A percentile compares a stretch with the other conserved stretches of the same genome.
phyloP scores from a whole-genome alignment of 30 jellyfish, hydroid and myxozoan genomes.

The Aurelia sp. region DNA sequence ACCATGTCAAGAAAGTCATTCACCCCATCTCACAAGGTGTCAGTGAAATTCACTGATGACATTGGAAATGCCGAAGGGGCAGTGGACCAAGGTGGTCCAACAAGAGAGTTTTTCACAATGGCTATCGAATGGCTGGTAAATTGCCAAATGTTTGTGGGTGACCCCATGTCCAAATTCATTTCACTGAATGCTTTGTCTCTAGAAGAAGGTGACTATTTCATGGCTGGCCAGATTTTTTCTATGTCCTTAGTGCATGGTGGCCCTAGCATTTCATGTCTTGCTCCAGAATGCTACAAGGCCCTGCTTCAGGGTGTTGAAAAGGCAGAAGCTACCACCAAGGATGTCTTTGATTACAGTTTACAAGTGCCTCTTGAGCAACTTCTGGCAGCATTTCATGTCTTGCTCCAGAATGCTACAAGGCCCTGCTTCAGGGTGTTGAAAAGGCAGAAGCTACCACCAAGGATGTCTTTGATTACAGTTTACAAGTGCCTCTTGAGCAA shows the following conservation, averaged over 20 bases:
- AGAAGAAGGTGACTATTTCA: conserved; percentile 67
- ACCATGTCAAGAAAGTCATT: conserved; percentile 64
- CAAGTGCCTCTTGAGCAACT: no score
- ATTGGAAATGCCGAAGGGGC: conserved; percentile 60
- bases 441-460: conserved; percentile 60
- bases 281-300: no score
- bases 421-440: conserved; percentile 69
- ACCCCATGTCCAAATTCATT: conserved; percentile 49
- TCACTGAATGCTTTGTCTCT: conserved; percentile 53
- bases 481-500: conserved; percentile 55
- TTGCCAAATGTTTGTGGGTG: conserved; percentile 62
- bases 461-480: conserved; percentile 55
- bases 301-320: no score
- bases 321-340: no score
- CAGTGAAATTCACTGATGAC: conserved; percentile 61
- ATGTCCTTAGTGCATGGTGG: conserved; percentile 67
- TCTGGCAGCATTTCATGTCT: conserved; percentile 58
- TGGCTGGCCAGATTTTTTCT: conserved; percentile 64
- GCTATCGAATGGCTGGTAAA: conserved; percentile 59
- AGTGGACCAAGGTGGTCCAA: conserved; percentile 64
- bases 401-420: conserved; percentile 66
- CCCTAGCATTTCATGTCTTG: no score
- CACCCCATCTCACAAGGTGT: conserved; percentile 62
- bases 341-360: no score
- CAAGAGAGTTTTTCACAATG: conserved; percentile 62